Conservation (phyloP, 2,797 vertebrate genomes). For the Mus spretus region DNA sequence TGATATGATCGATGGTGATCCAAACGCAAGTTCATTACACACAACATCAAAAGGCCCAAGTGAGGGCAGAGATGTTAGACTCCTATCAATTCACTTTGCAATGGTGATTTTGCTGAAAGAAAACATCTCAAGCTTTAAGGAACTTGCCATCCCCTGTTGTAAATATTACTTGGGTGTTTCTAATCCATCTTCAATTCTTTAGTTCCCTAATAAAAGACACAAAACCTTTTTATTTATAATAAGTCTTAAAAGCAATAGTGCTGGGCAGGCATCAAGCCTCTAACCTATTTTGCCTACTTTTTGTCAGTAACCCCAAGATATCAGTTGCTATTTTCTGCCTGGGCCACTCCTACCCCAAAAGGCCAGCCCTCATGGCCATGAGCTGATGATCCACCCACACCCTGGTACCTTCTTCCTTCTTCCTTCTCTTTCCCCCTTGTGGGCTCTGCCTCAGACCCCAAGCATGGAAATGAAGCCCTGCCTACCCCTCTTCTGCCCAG, state of each 20-base stretch:
- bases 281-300: not conserved
- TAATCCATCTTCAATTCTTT: not conserved
- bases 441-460: not conserved
- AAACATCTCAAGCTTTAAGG: not conserved
- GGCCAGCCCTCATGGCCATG: not conserved
- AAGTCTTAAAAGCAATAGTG: not conserved
- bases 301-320: not conserved
- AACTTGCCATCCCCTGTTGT: not conserved
- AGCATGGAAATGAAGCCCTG: not conserved
- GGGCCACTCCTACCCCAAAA: not conserved
- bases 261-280: not conserved
- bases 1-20: not conserved
- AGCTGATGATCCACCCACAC: not conserved
- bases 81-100: constrained; percentile 33
- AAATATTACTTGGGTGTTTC: not conserved
- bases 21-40: not conserved
- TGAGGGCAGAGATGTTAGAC: not conserved
- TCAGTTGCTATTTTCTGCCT: not conserved
- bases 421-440: too few relatives aligned
- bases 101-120: constrained; percentile 66
- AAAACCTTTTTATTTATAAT: not conserved
- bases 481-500: not conserved
- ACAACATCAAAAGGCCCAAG: constrained; percentile 12
- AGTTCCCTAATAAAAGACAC: not conserved
- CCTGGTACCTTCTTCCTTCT: not conserved